Percentiles rank a stretch among this genome's conserved stretches.
These are phyloP conservation scores for Brachystomella parvula DNA, from an alignment of 1,140 invertebrate species.

Conservation along the genomic window DNA sequence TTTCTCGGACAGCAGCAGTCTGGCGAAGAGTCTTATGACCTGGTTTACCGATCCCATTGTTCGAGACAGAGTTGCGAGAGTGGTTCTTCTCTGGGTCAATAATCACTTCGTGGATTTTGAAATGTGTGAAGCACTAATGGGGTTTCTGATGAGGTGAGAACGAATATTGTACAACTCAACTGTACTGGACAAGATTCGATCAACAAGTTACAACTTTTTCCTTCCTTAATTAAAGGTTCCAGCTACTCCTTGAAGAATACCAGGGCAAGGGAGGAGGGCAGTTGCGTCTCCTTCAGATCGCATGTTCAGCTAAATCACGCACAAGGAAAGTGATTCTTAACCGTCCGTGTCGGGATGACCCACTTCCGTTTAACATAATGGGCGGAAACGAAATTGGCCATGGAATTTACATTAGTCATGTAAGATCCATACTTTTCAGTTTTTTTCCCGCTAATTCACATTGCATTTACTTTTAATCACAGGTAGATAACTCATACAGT, in stretches of 20 bases:
- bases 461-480: not conserved
- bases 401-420: constrained; percentile 91
- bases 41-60: constrained; percentile 64
- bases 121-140: constrained; percentile 90
- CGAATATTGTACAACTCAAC: not conserved
- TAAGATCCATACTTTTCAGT: constrained; percentile 31
- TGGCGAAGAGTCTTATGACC: constrained; percentile 3
- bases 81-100: constrained; percentile 92
- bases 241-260: constrained; percentile 69
- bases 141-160: constrained; percentile 60
- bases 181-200: not conserved
- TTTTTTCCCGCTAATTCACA: not conserved
- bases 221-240: constrained; percentile 59
- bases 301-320: constrained; percentile 90
- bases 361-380: constrained; percentile 83
- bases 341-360: constrained; percentile 80
- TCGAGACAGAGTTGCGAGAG: constrained; percentile 83
- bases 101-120: constrained; percentile 99
- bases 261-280: constrained; percentile 48
- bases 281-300: constrained; percentile 78
- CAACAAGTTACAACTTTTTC: no score
- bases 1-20: constrained; percentile 48
- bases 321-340: constrained; percentile 84
- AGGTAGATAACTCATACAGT: constrained; percentile 68
- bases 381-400: constrained; percentile 85